Base-by-base conservation (phyloP, 2,797 vertebrate species). In the Yasuhikotakia modesta region DNA sequence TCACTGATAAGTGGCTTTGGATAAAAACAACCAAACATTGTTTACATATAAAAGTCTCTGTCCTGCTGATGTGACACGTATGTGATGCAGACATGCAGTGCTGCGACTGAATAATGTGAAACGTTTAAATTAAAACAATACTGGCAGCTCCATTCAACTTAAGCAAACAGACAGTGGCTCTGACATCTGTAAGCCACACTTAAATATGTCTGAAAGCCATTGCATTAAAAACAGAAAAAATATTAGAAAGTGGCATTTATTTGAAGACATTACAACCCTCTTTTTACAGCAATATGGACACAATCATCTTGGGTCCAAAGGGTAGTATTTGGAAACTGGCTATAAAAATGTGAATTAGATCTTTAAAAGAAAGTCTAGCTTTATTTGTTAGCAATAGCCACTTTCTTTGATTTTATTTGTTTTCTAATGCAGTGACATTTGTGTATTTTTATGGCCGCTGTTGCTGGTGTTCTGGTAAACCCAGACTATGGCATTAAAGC, bases 51-150 rank as follows among this genome's bases (percentile, higher is more conserved):
- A 32, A 19, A 1, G 8, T n/a, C 19, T 10, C 19, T 39, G 21
- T 58, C 0, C 0, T 17, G 17, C 11, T 6, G 10, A 46, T 63
- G n/a, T 55, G 48, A 39, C 8, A 4, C 2, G 27, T 27, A 27
- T 53, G 61, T 43, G 52, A 17, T 21, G 12, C 27, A 61, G 55
- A 48, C 17, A 11, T 39, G n/a, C 27, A n/a, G 4, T 4, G 3
- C 58, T 39, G 45, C 19, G 0, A 16, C 2, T 11, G 27, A 32
- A 65, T 55, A 43, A 75, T 76, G 39, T 22, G 65, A 68, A 58
- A 68, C 58, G 2, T 35, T 32, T 75, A 48, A 65, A 61, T 46
- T 65, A 5, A 17, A 13, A n/a, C 17, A 32, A 68, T 4, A 67
- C 17, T n/a, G 13, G 14, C 22, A 60, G 50, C 50, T 55, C 32